Conservation (phyloP, 37 sponge, comb jelly and placozoan species). For the Cliona cf. orientalis region DNA sequence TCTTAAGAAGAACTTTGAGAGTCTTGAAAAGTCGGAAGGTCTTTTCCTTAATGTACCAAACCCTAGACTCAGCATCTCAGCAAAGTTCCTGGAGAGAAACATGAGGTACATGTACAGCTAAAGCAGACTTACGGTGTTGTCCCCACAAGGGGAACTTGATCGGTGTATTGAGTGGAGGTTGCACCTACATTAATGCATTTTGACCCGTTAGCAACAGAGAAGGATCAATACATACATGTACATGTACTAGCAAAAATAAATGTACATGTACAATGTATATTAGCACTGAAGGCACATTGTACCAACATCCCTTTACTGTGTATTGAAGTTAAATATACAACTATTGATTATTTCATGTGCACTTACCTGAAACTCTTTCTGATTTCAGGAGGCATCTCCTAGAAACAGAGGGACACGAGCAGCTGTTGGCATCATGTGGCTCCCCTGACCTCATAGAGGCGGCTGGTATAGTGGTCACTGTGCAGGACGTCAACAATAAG, state of each 20-base stretch:
- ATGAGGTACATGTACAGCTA: not conserved
- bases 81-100: slow-evolving; percentile 39
- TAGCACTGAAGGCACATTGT: no score
- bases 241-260: not conserved
- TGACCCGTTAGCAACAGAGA: no score
- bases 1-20: slow-evolving; percentile 55
- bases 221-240: no score
- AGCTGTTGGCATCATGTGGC: not conserved
- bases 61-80: slow-evolving; percentile 61
- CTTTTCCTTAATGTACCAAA: not conserved
- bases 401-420: no score
- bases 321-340: not conserved
- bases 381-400: not conserved
- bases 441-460: not conserved
- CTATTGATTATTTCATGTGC: not conserved
- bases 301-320: not conserved
- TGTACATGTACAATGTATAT: no score
- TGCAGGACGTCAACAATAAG: not conserved
- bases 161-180: not conserved
- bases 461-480: slow-evolving; percentile 10
- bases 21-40: slow-evolving; percentile 35
- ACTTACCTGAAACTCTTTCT: not conserved
- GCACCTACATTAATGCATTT: not conserved
- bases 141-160: no score
- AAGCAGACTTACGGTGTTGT: not conserved